Evolutionary conservation across 1,140 invertebrate genomes (phyloP).

Genomic region (Dendroctonus valens): DNA sequence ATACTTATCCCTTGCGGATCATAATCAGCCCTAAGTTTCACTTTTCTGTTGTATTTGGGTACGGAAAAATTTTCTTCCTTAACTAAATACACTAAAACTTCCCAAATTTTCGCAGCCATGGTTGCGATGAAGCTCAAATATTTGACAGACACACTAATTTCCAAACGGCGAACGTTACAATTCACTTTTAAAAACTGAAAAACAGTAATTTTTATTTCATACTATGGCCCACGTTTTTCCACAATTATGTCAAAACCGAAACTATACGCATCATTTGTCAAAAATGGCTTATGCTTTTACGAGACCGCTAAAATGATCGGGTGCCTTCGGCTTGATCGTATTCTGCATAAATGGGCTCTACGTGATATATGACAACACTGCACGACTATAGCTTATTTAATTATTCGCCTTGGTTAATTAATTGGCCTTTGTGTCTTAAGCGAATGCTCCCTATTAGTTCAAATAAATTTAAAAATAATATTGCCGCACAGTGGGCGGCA

Average conservation of each 20-base stretch:
- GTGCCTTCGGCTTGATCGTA: no score
- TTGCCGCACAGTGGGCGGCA: no score
- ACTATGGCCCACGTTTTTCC: constrained; percentile 27
- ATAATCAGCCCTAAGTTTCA: constrained; percentile 69
- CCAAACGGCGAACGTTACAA: background rate
- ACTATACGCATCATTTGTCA: background rate
- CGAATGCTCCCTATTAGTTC: no score
- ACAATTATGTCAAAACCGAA: constrained; percentile 18
- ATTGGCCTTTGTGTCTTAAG: no score
- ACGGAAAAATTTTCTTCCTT: constrained; percentile 62
- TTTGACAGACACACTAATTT: background rate
- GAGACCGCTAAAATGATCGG: no score
- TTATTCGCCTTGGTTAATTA: no score
- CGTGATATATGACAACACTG: no score
- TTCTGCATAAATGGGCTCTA: no score
- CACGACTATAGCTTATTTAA: no score
- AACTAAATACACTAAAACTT: constrained; percentile 66
- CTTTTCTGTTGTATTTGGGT: constrained; percentile 67
- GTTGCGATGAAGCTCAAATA: background rate
- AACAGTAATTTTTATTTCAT: constrained; percentile 23
- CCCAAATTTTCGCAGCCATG: constrained; percentile 56
- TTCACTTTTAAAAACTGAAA: constrained; percentile 12
- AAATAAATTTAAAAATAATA: no score
- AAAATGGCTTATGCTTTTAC: no score
- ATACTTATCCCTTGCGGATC: constrained; percentile 74